Evolutionary conservation across 1,140 invertebrate genomes (phyloP), one percentile per base, ranked within the genome.

Genomic region (Neelides sp.): DNA sequence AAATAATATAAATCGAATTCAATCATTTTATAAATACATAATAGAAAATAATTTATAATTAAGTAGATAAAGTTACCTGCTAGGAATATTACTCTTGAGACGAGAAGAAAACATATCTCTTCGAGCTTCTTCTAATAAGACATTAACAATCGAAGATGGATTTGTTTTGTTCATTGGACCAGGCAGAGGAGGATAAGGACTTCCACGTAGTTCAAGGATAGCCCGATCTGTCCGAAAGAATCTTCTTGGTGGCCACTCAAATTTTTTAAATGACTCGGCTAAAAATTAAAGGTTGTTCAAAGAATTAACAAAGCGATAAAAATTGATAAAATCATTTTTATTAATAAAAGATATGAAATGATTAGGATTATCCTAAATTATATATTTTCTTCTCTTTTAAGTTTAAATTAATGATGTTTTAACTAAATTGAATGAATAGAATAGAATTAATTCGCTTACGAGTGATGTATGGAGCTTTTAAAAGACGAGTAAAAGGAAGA

Each of bases 121-220:
- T 20, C 58, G 42, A 8, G 58, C 58, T 45, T 60, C 58, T 43
- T 60, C 58, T 24, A 60, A 37, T 12, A 60, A 37, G 15, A 60
- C 52, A 50, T 60, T 60, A 50, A 57, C 54, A 26, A 60, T 54
- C 4, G 40, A 19, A 1, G 48, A 41, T 13, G 58, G 58, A 43
- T 60, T 48, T 15, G 51, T 19, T 23, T 47, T 49, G 24, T 24
- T 42, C 5, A 57, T 22, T 4, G 58, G 58, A 10, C 58, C 58
- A 15, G 54, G 54, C 2, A 60, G 37, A 3, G 58, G 54, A 22
- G 58, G 58, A 52, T 54, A 60, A 10, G 58, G 58, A 46, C 57
- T 56, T 24, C 54, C 54, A 13, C 58, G 27, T 10, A 60, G 22
- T 45, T 60, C 58, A 15, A 60, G 27, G 1, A 60, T 52, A 15